Evolutionary conservation across 2,888 invertebrate species (phyloP), one percentile per base, ranked within the genome.

Genomic region (Vanessa cardui): DNA sequence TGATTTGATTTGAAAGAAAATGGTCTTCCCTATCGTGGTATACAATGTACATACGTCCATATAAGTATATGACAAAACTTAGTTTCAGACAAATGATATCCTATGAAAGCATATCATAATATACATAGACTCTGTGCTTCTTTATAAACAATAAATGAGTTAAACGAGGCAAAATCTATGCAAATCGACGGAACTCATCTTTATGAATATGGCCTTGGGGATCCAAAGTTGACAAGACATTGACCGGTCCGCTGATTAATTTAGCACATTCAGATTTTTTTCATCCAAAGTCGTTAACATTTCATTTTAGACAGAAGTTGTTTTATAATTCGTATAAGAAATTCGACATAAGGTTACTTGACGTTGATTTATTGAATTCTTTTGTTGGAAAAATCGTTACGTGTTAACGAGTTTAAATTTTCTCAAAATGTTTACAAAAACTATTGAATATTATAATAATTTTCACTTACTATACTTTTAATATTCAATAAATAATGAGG

Each of bases 191-290:
- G 56, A 68, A 62, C 62, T 58, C 62, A 69, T 64, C 71, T 66
- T 73, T 71, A 79, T 79, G 62, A 59, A 70, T 62, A 67, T 50
- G 64, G 64, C 73, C 73, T 73, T 73, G 72, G 58, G 59, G 49
- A 39, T 61, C 46, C 62, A 21, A 79, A 78, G 76, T 79, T 83
- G 83, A 81, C 82, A 82, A 76, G 81, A 76, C 80, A 77, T 79
- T 76, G 81, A 75, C 78, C 81, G 76, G 26, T 26, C 16, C 12
- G 26, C 72, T 79, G 75, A 82, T 79, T 83, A 80, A 82, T 82
- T 81, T 76, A 78, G 74, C 74, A 79, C 77, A 78, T 77, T 77
- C 66, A 69, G 58, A 64, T 76, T 49, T 49, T 39, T 77, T 74
- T 75, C 70, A 70, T 66, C 54, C 71, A 67, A 68, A 70, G 68